Conservation (phyloP, 2,888 invertebrate genomes). For the Monochamus alternatus region DNA sequence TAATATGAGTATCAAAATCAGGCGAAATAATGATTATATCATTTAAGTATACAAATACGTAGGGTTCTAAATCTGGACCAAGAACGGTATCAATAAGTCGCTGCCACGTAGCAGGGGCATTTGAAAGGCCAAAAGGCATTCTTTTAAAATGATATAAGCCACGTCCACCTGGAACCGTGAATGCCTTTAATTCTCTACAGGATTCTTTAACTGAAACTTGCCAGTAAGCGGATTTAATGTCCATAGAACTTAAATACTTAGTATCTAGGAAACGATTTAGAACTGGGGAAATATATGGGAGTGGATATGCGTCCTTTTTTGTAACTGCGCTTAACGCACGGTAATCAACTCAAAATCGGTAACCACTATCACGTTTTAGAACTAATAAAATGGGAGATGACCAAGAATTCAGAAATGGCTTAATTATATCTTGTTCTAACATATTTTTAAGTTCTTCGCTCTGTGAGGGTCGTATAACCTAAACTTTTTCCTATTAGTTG, state of each 20-base stretch:
- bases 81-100: too few species aligned
- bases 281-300: constrained; percentile 32
- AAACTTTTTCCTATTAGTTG: constrained; percentile 18
- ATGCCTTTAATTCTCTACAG: neutral
- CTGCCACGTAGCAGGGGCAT: too few species aligned
- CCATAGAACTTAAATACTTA: constrained; percentile 27
- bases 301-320: constrained; percentile 21
- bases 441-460: constrained; percentile 28
- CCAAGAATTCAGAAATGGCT: neutral
- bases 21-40: neutral
- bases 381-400: constrained; percentile 33
- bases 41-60: too few species aligned
- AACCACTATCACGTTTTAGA: constrained; percentile 1
- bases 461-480: constrained; percentile 12
- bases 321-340: constrained; percentile 29
- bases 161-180: constrained; percentile 15
- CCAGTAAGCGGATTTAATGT: constrained; percentile 37
- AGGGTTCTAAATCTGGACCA: too few species aligned
- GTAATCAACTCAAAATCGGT: constrained; percentile 33
- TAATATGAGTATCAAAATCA: too few species aligned
- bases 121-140: too few species aligned
- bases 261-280: constrained; percentile 33
- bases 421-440: constrained; percentile 30
- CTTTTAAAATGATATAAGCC: too few species aligned
- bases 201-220: constrained; percentile 25